Conservation (phyloP, 2,888 invertebrate species). For the Tenodera sinensis region DNA sequence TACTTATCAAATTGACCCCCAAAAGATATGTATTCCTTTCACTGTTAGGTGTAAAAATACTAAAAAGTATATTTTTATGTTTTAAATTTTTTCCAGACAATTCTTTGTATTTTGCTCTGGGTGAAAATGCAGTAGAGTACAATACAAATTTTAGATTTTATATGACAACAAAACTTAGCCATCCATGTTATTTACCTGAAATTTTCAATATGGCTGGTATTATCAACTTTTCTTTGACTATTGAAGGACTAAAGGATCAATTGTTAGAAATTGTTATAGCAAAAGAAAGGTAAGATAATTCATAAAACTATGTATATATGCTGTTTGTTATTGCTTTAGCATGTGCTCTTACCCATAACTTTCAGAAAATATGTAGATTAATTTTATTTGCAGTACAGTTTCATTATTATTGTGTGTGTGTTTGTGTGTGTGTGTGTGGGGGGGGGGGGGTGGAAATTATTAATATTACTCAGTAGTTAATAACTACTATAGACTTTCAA, state of each 20-base stretch:
- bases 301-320: neutral
- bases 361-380: neutral
- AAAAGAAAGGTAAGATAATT: conserved; percentile 58
- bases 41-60: no score
- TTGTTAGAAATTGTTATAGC: conserved; percentile 79
- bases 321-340: neutral
- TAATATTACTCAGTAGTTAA: no score
- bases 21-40: no score
- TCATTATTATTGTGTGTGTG: neutral
- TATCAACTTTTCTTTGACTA: conserved; percentile 78
- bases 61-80: neutral
- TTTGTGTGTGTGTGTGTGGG: no score
- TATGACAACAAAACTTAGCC: conserved; percentile 76
- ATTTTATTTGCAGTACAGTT: neutral
- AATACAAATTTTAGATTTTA: conserved; percentile 71
- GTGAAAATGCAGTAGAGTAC: conserved; percentile 75
- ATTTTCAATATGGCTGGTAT: conserved; percentile 78
- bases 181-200: conserved; percentile 83
- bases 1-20: no score
- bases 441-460: no score
- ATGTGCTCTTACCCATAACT: neutral
- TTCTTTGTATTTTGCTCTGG: conserved; percentile 69
- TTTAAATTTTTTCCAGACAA: conserved; percentile 44
- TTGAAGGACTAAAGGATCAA: conserved; percentile 80
- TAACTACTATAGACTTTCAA: no score